Conservation (phyloP, 2,797 vertebrate species). For the Gambusia yucatana region DNA sequence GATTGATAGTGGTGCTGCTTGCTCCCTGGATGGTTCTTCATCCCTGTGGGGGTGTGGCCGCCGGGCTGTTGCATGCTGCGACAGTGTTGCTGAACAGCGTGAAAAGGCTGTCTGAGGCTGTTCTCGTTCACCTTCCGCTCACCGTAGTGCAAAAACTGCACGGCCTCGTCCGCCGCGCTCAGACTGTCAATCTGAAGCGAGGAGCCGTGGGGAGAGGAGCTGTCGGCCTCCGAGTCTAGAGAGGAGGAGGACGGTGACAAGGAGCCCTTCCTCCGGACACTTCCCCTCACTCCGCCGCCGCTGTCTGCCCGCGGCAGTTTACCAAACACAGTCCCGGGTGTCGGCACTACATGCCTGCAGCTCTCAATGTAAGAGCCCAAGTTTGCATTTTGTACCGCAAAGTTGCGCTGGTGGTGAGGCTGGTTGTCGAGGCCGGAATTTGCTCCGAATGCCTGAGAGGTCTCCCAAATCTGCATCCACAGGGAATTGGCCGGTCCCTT, state of each 20-base stretch:
- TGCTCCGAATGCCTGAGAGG: constrained; percentile 87
- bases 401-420: constrained; percentile 70
- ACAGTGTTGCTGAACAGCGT: constrained; percentile 66
- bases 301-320: constrained; percentile 63
- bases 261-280: constrained; percentile 80
- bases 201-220: constrained; percentile 78
- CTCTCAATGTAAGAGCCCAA: constrained; percentile 74
- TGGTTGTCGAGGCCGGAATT: constrained; percentile 75
- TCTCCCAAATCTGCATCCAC: constrained; percentile 97
- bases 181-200: constrained; percentile 79
- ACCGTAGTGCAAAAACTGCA: constrained; percentile 63
- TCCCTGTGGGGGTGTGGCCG: constrained; percentile 77
- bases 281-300: constrained; percentile 57
- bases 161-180: constrained; percentile 79
- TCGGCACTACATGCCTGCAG: constrained; percentile 54
- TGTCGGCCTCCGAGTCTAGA: constrained; percentile 89
- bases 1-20: constrained; percentile 62
- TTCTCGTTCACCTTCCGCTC: constrained; percentile 70
- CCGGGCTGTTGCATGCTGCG: constrained; percentile 75
- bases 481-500: constrained; percentile 93
- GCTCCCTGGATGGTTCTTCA: constrained; percentile 65
- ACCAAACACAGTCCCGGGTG: constrained; percentile 71
- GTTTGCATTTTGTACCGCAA: constrained; percentile 53
- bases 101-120: constrained; percentile 56
- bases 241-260: constrained; percentile 86